Base-by-base conservation (phyloP, 2,888 invertebrate genomes). In the Leptopilina syphax region DNA sequence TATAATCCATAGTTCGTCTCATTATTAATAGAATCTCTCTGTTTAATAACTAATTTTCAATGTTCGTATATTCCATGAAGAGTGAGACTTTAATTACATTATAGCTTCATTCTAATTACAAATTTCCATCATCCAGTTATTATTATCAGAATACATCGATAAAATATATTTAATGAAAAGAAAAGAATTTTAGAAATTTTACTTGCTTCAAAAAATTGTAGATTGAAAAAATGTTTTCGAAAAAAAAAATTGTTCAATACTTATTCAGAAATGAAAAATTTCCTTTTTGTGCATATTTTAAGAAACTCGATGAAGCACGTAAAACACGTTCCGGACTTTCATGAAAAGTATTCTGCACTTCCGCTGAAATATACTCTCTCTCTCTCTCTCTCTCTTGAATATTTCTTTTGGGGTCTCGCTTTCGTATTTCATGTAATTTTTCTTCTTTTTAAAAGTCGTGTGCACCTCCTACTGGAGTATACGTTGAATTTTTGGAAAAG, bases 261-360 rank as follows among this genome's bases (percentile, higher is more conserved):
- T 18, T 18, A 34, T 34, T 9, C 9, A 47, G 47, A 2, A 68
- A 34, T 34, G 47, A 9, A 50, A 68, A 68, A 27, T 50, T 44
- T 24, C 6, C 47, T 50, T 70, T 54, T 68, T 70, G 70, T 50
- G 50, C 50, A 70, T 54, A 3, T 50, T 70, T 24, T 4, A 8
- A 13, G 68, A 6, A n/a, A 54, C 18, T 70, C 68, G 8, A 70
- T 50, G 68, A 70, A 70, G 68, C 68, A 50, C 50, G 7, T 27
- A 70, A 70, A 3, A 50, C 50, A 18, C 24, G 63, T 24, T 24
- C 24, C 24, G 18, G n/a, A 18, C 24, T 18, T 24, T 24, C 9
- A 1, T 63, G 63, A 63, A 63, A 63, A 63, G n/a, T 63, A 63
- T 63, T 63, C 18, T 63, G 24, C 63, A 63, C 63, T 63, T 63